A percentile compares a stretch with the other conserved stretches of the same genome.
These are phyloP conservation scores for Astur gentilis DNA, from an alignment of 2,113 vertebrate genomes.

Conservation along the genomic window DNA sequence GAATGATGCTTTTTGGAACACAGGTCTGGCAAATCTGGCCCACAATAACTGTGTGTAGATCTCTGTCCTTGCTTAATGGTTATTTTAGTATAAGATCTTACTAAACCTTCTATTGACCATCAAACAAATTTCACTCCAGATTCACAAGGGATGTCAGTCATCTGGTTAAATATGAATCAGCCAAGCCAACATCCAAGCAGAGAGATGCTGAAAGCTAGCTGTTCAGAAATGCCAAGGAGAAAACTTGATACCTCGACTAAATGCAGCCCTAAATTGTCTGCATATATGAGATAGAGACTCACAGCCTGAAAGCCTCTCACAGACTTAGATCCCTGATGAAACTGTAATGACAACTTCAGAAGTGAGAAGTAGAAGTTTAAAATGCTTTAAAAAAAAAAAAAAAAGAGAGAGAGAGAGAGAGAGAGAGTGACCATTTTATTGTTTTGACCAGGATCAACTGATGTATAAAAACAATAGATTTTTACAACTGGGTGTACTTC, in stretches of 20 bases:
- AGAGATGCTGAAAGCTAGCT: not conserved
- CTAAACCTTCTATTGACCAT: not conserved
- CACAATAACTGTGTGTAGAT: fast-evolving
- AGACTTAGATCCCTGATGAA: not conserved
- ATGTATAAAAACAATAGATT: not conserved
- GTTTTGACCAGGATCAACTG: not conserved
- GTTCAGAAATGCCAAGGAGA: not conserved
- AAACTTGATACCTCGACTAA: not conserved
- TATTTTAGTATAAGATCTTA: not conserved
- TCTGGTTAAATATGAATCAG: not conserved
- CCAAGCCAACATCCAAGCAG: not conserved
- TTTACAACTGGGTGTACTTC: not conserved
- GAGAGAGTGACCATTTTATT: not conserved
- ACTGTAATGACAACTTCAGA: not conserved
- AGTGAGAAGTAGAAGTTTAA: not conserved
- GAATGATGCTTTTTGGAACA: not conserved
- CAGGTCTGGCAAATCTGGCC: not conserved
- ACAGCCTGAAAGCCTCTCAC: not conserved
- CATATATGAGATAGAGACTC: not conserved
- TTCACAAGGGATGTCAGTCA: not conserved
- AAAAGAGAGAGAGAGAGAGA: no score
- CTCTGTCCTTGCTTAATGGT: not conserved
- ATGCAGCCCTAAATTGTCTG: not conserved
- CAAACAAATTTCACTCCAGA: not conserved
- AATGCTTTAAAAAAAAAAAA: not conserved